Evolutionary conservation across 2,113 vertebrate genomes (phyloP).

Genomic region (Nesoenas mayeri): DNA sequence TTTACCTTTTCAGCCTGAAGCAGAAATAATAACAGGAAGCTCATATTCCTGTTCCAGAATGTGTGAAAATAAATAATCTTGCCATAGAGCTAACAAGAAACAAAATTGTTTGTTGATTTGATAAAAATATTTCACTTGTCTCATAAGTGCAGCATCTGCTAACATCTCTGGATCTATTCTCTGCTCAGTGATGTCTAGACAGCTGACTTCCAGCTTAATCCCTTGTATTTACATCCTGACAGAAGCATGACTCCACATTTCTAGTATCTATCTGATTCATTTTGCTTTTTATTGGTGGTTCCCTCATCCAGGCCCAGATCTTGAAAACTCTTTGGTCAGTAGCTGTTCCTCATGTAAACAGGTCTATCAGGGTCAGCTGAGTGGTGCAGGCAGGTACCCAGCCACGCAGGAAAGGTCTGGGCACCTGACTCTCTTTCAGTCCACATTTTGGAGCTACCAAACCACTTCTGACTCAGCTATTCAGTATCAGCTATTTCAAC

Average conservation of each 20-base stretch:
- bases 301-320: not conserved
- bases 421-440: not conserved
- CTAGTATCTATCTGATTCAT: not conserved
- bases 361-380: not conserved
- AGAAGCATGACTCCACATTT: not conserved
- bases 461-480: not conserved
- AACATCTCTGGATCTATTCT: not conserved
- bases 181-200: slow-evolving; percentile 8
- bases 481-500: not conserved
- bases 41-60: not conserved
- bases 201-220: not conserved
- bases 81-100: not conserved
- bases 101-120: not conserved
- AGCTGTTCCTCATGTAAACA: not conserved
- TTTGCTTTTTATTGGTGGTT: not conserved
- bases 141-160: not conserved
- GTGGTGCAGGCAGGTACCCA: not conserved
- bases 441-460: not conserved
- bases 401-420: not conserved
- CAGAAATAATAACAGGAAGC: not conserved
- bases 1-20: not conserved
- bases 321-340: not conserved
- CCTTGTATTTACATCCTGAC: not conserved
- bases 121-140: not conserved
- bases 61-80: not conserved